Evolutionary conservation across 2,888 invertebrate species (phyloP).

Genomic region (Synanthedon formicaeformis): DNA sequence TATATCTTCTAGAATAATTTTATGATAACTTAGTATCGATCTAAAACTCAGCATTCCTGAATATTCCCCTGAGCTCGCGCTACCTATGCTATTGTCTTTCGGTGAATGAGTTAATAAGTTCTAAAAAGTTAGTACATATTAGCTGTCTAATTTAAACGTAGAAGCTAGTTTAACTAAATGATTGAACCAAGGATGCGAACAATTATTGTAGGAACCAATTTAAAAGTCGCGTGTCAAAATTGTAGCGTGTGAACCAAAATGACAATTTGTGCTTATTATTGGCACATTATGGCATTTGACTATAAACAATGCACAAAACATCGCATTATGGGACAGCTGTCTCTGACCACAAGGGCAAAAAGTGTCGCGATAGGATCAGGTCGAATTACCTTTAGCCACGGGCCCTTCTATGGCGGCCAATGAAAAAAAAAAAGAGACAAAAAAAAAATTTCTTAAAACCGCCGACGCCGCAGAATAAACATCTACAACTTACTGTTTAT

Average conservation of each 20-base stretch:
- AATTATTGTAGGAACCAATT: too few relatives aligned
- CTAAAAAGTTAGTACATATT: too few relatives aligned
- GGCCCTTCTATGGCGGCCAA: slow-evolving; percentile 27
- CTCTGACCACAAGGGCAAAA: slow-evolving; percentile 64
- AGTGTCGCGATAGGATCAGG: slow-evolving; percentile 63
- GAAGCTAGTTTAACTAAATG: too few relatives aligned
- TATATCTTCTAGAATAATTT: too few relatives aligned
- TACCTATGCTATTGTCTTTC: too few relatives aligned
- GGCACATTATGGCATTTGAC: slow-evolving; percentile 21
- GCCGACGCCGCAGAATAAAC: slow-evolving; percentile 44
- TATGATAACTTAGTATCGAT: too few relatives aligned
- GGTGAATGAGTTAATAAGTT: too few relatives aligned
- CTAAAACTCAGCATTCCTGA: too few relatives aligned
- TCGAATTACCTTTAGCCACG: slow-evolving; percentile 62
- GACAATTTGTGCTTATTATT: slow-evolving; percentile 1
- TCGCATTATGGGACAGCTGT: slow-evolving; percentile 56
- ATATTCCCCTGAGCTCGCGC: too few relatives aligned
- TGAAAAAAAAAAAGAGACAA: slow-evolving; percentile 47
- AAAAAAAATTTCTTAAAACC: slow-evolving; percentile 29
- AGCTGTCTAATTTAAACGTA: too few relatives aligned
- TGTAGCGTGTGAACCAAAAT: not conserved
- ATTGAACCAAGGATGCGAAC: too few relatives aligned
- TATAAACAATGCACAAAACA: slow-evolving; percentile 52
- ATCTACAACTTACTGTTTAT: slow-evolving; percentile 37
- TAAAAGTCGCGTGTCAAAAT: too few relatives aligned